phyloP scores from a whole-genome alignment of 1,140 invertebrate genomes.

The Chironomus tepperi region DNA sequence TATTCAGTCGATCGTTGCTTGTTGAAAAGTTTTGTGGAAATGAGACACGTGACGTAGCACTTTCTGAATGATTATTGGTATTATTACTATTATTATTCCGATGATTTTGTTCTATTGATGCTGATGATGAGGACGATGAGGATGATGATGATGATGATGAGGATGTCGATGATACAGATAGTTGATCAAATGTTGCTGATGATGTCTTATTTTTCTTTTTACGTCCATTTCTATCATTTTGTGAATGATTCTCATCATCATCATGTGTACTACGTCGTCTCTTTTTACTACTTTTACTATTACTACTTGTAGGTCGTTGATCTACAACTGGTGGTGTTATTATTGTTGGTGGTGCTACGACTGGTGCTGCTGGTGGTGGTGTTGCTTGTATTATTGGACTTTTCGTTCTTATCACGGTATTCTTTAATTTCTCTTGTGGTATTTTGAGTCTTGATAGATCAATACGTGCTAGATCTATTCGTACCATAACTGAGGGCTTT shows the following conservation, averaged over 20 bases:
- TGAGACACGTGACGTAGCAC: neutral
- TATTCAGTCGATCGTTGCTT: constrained; percentile 19
- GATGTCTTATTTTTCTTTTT: neutral
- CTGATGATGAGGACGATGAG: constrained; percentile 31
- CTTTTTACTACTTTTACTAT: neutral
- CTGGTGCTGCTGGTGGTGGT: neutral
- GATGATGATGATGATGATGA: constrained; percentile 29
- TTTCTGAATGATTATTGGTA: neutral
- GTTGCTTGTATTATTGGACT: neutral
- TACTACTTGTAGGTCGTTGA: neutral
- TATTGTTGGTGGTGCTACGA: constrained; percentile 16
- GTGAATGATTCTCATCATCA: neutral
- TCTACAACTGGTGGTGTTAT: neutral
- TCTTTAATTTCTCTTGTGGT: constrained; percentile 29
- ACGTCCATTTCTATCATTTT: neutral
- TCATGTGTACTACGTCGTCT: neutral
- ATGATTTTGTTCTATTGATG: constrained; percentile 30
- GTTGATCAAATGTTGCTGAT: constrained; percentile 27
- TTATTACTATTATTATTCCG: neutral
- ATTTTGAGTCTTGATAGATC: constrained; percentile 29
- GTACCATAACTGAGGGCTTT: constrained; percentile 35
- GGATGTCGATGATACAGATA: constrained; percentile 23
- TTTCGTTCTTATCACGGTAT: constrained; percentile 17
- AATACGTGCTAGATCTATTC: constrained; percentile 35
- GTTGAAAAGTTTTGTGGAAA: neutral